Evolutionary conservation across 2,797 vertebrate genomes (phyloP).

Genomic region (Gallinago solitaria): DNA sequence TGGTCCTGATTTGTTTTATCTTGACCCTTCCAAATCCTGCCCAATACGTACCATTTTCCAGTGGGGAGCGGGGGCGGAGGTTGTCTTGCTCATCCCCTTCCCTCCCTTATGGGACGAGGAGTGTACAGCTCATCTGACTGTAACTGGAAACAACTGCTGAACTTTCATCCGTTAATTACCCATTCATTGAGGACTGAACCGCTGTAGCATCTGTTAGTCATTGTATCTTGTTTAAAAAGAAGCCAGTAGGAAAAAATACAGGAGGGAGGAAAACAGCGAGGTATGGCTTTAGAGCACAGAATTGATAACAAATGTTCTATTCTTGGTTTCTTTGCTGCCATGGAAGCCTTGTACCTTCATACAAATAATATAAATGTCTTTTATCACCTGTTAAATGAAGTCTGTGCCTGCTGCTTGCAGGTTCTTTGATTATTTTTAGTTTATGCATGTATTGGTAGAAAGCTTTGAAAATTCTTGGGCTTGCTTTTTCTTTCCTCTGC

Average conservation of each 20-base stretch:
- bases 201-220: slow-evolving; percentile 48
- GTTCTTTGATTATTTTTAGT: slow-evolving; percentile 52
- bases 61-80: neutral
- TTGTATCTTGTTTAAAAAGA: slow-evolving; percentile 35
- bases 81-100: neutral
- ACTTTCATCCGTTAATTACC: slow-evolving; percentile 47
- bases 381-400: slow-evolving; percentile 46
- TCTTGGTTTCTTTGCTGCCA: slow-evolving; percentile 32
- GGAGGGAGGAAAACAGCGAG: slow-evolving; percentile 4
- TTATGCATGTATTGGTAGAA: neutral
- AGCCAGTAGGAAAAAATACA: slow-evolving; percentile 2
- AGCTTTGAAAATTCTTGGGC: slow-evolving; percentile 13
- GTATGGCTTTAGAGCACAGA: neutral
- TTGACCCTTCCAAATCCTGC: neutral
- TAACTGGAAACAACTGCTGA: slow-evolving; percentile 38
- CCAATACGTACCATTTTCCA: accelerated
- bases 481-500: neutral
- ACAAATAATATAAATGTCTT: slow-evolving; percentile 16
- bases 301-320: slow-evolving; percentile 51
- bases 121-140: neutral
- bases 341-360: neutral
- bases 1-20: neutral
- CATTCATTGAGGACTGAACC: neutral
- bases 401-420: slow-evolving; percentile 8
- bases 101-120: neutral